A percentile compares a stretch with the other conserved stretches of the same genome.
phyloP scores from a whole-genome alignment of 2,888 invertebrate species.

The Drosophila niveifrons region DNA sequence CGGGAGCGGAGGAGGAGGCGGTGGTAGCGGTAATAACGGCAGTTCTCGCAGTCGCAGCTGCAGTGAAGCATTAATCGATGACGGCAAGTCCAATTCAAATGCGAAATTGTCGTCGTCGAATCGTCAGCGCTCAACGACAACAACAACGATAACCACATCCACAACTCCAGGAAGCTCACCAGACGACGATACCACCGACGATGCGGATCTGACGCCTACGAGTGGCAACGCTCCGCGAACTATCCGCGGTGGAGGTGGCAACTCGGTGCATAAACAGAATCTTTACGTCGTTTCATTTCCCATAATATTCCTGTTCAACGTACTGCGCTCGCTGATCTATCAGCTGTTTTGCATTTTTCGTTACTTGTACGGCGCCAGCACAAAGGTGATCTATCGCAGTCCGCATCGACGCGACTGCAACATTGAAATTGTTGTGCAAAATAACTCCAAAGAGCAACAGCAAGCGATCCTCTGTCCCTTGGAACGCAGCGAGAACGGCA shows the following conservation, averaged over 20 bases:
- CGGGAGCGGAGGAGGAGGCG: constrained; percentile 42
- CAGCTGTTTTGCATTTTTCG: constrained; percentile 94
- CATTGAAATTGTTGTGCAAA: constrained; percentile 87
- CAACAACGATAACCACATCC: constrained; percentile 24
- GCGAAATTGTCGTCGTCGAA: constrained; percentile 53
- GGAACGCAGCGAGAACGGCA: constrained; percentile 37
- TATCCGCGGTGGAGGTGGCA: constrained; percentile 44
- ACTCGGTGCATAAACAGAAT: constrained; percentile 94
- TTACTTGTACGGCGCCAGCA: constrained; percentile 93
- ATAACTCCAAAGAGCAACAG: constrained; percentile 71
- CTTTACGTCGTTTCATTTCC: constrained; percentile 95
- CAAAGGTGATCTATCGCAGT: constrained; percentile 89
- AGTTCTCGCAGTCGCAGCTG: constrained; percentile 84
- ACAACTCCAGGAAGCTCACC: constrained; percentile 79
- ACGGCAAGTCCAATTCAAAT: constrained; percentile 63
- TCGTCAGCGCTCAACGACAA: constrained; percentile 44
- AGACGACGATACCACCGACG: constrained; percentile 78
- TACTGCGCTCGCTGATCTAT: constrained; percentile 92
- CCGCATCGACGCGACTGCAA: constrained; percentile 86
- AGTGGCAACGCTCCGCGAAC: constrained; percentile 55
- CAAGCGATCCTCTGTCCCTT: constrained; percentile 47
- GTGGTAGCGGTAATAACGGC: constrained; percentile 43
- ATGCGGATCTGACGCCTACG: constrained; percentile 69
- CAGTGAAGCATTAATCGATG: constrained; percentile 83
- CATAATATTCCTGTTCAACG: constrained; percentile 93